Evolutionary conservation across 2,888 invertebrate species (phyloP), one percentile per base, ranked within the genome.

Genomic region (Pachymerium ferrugineum): DNA sequence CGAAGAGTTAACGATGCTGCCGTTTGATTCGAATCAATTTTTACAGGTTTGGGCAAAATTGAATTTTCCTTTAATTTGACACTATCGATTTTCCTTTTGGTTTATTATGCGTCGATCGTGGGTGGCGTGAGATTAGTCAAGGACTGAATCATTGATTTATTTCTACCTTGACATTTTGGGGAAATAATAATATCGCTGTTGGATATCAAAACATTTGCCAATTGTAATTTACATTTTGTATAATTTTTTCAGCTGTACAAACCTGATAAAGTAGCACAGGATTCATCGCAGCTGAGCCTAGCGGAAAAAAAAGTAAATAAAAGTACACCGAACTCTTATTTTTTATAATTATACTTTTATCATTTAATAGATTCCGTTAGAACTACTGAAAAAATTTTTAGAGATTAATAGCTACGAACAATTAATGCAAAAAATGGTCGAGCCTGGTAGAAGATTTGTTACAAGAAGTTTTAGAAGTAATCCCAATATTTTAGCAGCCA

Each of bases 381-480:
- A 70, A 4, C 31, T 75, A 12, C 25, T 75, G 22, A 74, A 29
- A 69, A 72, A 71, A 33, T 42, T 75, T n/a, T 69, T 72, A 6
- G 75, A 74, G 16, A 75, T 75, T 30, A 30, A 67, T 22, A 74
- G 30, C 30, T 42, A 74, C 29, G 75, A 75, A 30, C 74, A 75
- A 47, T 33, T 75, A 14, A 72, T 75, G 29, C 54, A 72, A 16
- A 72, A 72, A n/a, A 33, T 75, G 73, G 74, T 75, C 28, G 74
- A 75, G 68, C 75, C 75, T 14, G 31, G 70, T 25, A 74, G 74
- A 33, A 68, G 72, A 28, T 74, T 74, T 28, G 72, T 38, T n/a
- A 28, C 62, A n/a, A 38, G 75, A 33, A 73, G 74, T 38, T 33
- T 75, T 16, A 72, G 74, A 28, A 74, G 72, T 31, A 68, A 74